Evolutionary conservation across 2,888 invertebrate species (phyloP).

Genomic region (Thyatira batis): DNA sequence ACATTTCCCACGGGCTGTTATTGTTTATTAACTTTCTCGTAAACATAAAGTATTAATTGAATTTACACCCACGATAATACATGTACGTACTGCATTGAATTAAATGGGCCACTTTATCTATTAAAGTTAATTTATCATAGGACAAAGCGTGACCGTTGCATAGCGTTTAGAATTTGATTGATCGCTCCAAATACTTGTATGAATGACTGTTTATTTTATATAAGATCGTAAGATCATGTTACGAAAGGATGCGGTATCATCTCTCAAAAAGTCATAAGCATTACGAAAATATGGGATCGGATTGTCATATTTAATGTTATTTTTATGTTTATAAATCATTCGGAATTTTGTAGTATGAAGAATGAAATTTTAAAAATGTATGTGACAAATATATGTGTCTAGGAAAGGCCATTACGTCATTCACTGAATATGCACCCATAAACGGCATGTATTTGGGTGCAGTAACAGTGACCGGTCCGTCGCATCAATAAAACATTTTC

Average conservation of each 20-base stretch:
- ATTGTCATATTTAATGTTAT: too few relatives aligned
- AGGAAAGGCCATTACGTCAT: neutral
- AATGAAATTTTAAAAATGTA: too few relatives aligned
- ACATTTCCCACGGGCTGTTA: slow-evolving; percentile 32
- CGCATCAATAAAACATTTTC: slow-evolving; percentile 51
- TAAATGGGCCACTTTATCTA: slow-evolving; percentile 48
- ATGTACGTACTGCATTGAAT: slow-evolving; percentile 19
- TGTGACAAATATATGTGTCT: neutral
- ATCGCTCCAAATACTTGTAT: slow-evolving; percentile 45
- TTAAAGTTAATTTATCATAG: slow-evolving; percentile 72
- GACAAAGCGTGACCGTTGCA: slow-evolving; percentile 47
- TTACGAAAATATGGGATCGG: too few relatives aligned
- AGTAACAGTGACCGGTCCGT: slow-evolving; percentile 20
- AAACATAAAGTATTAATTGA: slow-evolving; percentile 53
- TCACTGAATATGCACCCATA: neutral
- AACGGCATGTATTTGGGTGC: slow-evolving; percentile 1
- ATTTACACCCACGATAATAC: slow-evolving; percentile 41
- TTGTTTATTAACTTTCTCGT: slow-evolving; percentile 41
- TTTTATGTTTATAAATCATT: too few relatives aligned
- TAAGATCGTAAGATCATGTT: slow-evolving; percentile 3
- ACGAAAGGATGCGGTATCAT: slow-evolving; percentile 3
- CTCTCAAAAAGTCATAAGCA: neutral
- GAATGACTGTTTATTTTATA: slow-evolving; percentile 31
- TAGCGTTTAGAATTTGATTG: slow-evolving; percentile 71
- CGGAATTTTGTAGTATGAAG: too few relatives aligned